Base-by-base conservation (phyloP, 53 echinoderm and acorn worm species). In the Arbacia lixula region DNA sequence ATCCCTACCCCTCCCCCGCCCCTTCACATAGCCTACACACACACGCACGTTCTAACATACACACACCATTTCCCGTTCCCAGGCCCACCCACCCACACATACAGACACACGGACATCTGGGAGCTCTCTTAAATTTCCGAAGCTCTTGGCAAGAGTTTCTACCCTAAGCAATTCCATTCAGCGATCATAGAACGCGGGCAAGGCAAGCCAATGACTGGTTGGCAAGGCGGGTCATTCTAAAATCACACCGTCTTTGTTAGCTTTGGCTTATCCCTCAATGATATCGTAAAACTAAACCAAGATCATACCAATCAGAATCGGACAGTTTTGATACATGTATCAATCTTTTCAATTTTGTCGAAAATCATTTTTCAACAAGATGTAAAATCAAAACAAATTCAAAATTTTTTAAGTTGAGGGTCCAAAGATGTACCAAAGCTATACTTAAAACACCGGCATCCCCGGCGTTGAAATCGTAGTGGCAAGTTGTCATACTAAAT, bases 151-250 rank as follows among this genome's bases (percentile, higher is more conserved):
- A 36, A 66, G 37, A 37, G 64, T 34, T 64, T 64, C 64, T 64
- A 17, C 20, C 19, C 36, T 66, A 36, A 66, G 38, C 66, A 66
- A 66, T 66, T 66, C 21, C 66, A 66, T 66, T 66, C 66, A 66
- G 21, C n/a, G 14, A 5, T n/a, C n/a, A n/a, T n/a, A n/a, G n/a
- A n/a, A n/a, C n/a, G n/a, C n/a, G 21, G 66, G 36, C 21, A 66
- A 66, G 66, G 36, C 66, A 66, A 66, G 38, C 2, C 38, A 0
- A 66, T 66, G 66, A 66, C 37, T 66, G 66, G 19, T 19, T 29
- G 0, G 63, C 63, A 31, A 33, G 6, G 17, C 17, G 31, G 31
- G 31, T 33, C 34, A 63, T 35, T 0, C n/a, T 33, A 35, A n/a
- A 63, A 5, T 63, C 30, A 32, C 8, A 16, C n/a, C 16, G 63